These are phyloP conservation scores for Willisornis vidua DNA, from an alignment of 2,113 vertebrate species.

Conservation along the genomic window DNA sequence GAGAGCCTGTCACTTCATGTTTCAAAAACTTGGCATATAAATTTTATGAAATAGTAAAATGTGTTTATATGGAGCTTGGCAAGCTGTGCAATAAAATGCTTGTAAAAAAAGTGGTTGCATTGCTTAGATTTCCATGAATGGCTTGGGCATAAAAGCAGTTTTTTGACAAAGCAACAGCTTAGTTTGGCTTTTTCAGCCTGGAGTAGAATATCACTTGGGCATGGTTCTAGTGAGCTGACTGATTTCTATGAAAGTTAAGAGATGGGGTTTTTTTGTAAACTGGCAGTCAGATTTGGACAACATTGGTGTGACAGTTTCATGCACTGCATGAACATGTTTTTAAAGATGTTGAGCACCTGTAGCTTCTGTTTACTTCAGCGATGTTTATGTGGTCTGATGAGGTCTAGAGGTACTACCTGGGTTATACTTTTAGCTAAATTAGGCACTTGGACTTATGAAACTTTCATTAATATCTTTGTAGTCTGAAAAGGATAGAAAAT, in stretches of 20 bases:
- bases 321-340: not conserved
- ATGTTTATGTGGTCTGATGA: not conserved
- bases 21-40: slow-evolving; percentile 24
- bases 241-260: not conserved
- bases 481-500: not conserved
- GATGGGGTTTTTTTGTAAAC: not conserved
- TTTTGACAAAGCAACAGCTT: not conserved
- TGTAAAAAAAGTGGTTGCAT: not conserved
- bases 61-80: slow-evolving; percentile 43
- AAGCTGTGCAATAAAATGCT: slow-evolving; percentile 7
- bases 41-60: slow-evolving; percentile 58
- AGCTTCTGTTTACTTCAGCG: not conserved
- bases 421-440: not conserved
- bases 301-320: not conserved
- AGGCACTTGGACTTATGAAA: not conserved
- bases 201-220: not conserved
- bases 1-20: slow-evolving; percentile 20
- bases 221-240: not conserved
- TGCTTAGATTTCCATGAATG: not conserved
- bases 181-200: not conserved
- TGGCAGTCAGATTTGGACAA: not conserved
- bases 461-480: not conserved
- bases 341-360: not conserved
- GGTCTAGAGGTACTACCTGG: not conserved
- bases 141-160: slow-evolving; percentile 14